Evolutionary conservation across 2,797 vertebrate species (phyloP), one percentile per base, ranked within the genome.

Genomic region (Melanotaenia boesemani): DNA sequence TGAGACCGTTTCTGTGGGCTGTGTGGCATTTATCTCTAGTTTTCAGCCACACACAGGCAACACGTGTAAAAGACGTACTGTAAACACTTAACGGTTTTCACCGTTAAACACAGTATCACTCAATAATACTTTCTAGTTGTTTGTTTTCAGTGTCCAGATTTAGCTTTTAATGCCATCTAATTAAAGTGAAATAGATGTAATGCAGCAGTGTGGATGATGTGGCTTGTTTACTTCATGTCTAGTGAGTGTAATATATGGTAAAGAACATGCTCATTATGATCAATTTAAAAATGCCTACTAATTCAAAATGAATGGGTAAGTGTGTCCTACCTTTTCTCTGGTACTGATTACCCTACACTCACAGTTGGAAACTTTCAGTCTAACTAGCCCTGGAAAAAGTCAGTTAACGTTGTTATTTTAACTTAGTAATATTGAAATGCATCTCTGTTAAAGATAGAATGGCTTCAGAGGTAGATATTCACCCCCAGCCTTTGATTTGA

Each of bases 1-100:
- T 8, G 46, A 67, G 63, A 54, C 67, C 62, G 34, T 50, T 12
- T 76, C 48, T 79, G 74, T 70, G 78, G 67, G 61, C 52, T 46
- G 48, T 64, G 26, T 26, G n/a, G 22, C 46, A 37, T 48, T 76
- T 73, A 36, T 52, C 15, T 81, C 13, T 55, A 39, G 36, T 70
- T 71, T 69, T 13, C 44, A 41, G 62, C 68, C 26, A 52, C 65
- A 56, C 22, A 72, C 41, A 65, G 22, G n/a, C 58, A 77, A 55
- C 57, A 76, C 22, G 41, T 55, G 16, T 32, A 12, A 4, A 34
- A 39, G 0, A 39, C 15, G 22, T 41, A 6, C 26, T 10, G 6
- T 63, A 30, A 36, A 62, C 48, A 58, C 24, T 46, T 30, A 41
- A 11, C 18, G 44, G 11, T 20, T 70, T 68, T 39, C 28, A 58